Percentiles rank a stretch among this genome's conserved stretches.
These are phyloP conservation scores for Hyperoplus lanceolatus DNA, from an alignment of 2,797 vertebrate species.

Conservation along the genomic window DNA sequence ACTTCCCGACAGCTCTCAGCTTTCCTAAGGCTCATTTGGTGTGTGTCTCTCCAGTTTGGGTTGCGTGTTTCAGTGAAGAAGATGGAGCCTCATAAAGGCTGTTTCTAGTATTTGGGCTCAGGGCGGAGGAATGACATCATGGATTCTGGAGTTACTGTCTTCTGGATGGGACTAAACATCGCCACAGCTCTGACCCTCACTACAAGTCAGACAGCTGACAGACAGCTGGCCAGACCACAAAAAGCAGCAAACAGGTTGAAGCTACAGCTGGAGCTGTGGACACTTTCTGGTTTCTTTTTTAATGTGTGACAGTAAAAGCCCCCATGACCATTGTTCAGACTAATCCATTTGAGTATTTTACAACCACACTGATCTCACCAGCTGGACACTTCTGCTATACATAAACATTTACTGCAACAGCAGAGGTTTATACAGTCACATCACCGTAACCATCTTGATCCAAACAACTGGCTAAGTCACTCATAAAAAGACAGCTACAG, in stretches of 20 bases:
- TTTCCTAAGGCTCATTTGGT: slow-evolving; percentile 36
- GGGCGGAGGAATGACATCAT: slow-evolving; percentile 66
- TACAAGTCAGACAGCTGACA: slow-evolving; percentile 33
- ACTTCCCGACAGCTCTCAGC: slow-evolving; percentile 51
- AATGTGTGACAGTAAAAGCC: slow-evolving; percentile 14
- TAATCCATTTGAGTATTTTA: not conserved
- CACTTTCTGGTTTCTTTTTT: not conserved
- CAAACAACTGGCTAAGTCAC: slow-evolving; percentile 5
- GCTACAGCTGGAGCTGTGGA: slow-evolving; percentile 6
- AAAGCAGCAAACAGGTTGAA: slow-evolving; percentile 41
- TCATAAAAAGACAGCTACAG: slow-evolving; percentile 4
- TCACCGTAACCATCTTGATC: not conserved
- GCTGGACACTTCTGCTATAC: not conserved
- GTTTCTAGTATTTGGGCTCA: slow-evolving; percentile 49
- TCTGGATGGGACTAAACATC: slow-evolving; percentile 47
- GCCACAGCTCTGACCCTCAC: slow-evolving; percentile 33
- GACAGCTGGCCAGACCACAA: slow-evolving; percentile 25
- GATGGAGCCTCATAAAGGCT: slow-evolving; percentile 59
- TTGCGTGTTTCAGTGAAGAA: slow-evolving; percentile 66
- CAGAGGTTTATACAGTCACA: slow-evolving; percentile 7
- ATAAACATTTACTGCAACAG: slow-evolving; percentile 1
- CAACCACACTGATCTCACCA: not conserved
- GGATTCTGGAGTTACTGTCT: slow-evolving; percentile 60
- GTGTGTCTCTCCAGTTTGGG: slow-evolving; percentile 33
- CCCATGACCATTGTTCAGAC: slow-evolving; percentile 6